Percentiles rank a stretch among this genome's conserved stretches.
phyloP scores from a whole-genome alignment of 1,140 invertebrate genomes.

The Ceratosolen fusciceps region DNA sequence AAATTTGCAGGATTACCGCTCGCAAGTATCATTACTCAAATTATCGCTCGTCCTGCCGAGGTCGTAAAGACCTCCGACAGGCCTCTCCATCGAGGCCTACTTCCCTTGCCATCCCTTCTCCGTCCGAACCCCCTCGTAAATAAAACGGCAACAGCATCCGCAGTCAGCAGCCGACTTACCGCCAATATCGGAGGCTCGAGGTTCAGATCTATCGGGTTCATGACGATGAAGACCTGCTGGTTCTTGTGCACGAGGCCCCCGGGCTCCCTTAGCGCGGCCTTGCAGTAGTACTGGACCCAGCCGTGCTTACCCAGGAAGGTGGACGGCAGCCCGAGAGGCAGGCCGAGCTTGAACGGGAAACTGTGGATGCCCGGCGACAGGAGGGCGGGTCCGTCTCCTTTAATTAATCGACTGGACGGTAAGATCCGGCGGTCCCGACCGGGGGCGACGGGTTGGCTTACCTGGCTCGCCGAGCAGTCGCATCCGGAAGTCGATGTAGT shows the following conservation, averaged over 20 bases:
- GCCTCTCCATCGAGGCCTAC: background rate
- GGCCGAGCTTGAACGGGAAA: conserved; percentile 93
- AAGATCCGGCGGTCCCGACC: background rate
- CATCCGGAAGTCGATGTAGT: conserved; percentile 97
- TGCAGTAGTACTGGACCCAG: conserved; percentile 96
- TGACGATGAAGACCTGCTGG: conserved; percentile 96
- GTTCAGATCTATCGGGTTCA: conserved; percentile 96
- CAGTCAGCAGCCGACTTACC: conserved; percentile 74
- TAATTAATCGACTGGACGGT: conserved; percentile 25
- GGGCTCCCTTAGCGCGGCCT: conserved; percentile 89
- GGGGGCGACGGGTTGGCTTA: conserved; percentile 60
- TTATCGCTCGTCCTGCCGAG: background rate
- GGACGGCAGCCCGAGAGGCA: conserved; percentile 91
- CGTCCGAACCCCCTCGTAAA: background rate
- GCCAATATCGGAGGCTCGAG: conserved; percentile 88
- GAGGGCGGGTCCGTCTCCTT: conserved; percentile 85
- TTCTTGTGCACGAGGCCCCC: conserved; percentile 94
- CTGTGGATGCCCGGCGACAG: conserved; percentile 95
- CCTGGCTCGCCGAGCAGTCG: conserved; percentile 90
- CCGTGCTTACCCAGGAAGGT: conserved; percentile 95
- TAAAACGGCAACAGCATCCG: background rate
- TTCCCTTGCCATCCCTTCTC: too few species aligned
- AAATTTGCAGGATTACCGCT: background rate
- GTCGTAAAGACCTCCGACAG: background rate
- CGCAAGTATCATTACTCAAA: background rate